These are phyloP conservation scores for Limnothrissa miodon DNA, from an alignment of 2,113 vertebrate species.

Conservation along the genomic window DNA sequence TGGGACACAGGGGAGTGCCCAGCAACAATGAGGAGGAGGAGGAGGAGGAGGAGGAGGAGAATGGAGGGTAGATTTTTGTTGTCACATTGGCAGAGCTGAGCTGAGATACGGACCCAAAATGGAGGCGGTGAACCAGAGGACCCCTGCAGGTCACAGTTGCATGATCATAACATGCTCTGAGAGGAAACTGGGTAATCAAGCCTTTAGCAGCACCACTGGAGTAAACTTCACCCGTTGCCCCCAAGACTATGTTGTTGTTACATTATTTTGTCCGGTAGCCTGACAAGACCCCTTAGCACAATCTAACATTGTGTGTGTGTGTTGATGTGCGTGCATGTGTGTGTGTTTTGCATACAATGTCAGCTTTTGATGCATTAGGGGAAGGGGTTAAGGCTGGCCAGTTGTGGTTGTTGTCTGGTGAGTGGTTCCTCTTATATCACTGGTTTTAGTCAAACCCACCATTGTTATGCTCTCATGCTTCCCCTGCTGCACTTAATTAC, in stretches of 20 bases:
- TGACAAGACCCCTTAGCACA: neutral
- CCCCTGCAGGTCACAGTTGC: neutral
- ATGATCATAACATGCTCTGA: neutral
- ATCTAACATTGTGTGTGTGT: conserved; percentile 30
- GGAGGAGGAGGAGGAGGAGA: neutral
- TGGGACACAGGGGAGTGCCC: conserved; percentile 10
- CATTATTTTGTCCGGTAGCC: conserved; percentile 30
- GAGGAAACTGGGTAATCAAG: neutral
- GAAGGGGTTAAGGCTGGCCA: neutral
- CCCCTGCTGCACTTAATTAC: conserved; percentile 20
- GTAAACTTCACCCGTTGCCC: neutral
- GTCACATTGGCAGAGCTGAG: neutral
- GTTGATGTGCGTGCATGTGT: neutral
- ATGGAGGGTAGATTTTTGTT: neutral
- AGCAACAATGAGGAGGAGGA: conserved; percentile 57
- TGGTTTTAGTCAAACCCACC: neutral
- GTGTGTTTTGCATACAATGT: neutral
- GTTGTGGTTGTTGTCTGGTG: neutral
- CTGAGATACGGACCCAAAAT: neutral
- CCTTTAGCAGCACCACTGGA: neutral
- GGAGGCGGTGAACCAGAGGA: neutral
- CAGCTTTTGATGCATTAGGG: neutral
- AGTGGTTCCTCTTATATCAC: neutral
- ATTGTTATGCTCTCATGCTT: conserved; percentile 9
- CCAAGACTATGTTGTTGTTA: conserved; percentile 47